Evolutionary conservation across 1,140 invertebrate genomes (phyloP), one percentile per base, ranked within the genome.

Genomic region (Drosophila paulistorum): DNA sequence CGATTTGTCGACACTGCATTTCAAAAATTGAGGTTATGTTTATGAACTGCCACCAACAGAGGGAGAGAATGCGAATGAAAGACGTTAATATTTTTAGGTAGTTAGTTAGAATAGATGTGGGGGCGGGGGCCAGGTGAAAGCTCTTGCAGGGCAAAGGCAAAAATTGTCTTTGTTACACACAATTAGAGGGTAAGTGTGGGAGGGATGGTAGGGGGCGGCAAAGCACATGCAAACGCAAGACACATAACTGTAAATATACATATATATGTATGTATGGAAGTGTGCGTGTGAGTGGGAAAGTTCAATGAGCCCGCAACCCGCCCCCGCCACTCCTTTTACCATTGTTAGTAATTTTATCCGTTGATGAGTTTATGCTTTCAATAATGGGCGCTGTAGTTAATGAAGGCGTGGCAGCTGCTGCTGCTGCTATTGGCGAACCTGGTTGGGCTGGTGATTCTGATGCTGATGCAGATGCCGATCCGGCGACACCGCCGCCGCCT

Each of bases 291-390:
- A 33, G 41, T 26, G 41, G 35, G 26, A 63, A 63, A 63, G 61
- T 45, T 63, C 55, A 58, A 58, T 58, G 55, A 58, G 41, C 61
- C 61, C n/a, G 14, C 61, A 26, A 41, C 60, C 26, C 37, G 14
- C 10, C 41, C 61, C 33, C 45, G 17, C 17, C 58, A 11, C 3
- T 45, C 61, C 61, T 48, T 79, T 91, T 90, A 91, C 90, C 90
- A 91, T 90, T 91, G 83, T 90, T 91, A 77, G 90, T 82, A 59
- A 77, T 66, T 85, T 91, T 90, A 39, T 91, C 89, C 70, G 60
- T 59, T 30, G 68, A 73, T 30, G 68, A 73, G 76, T 77, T 87
- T 54, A 86, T 76, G 59, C 75, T 80, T 59, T 91, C 90, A 37
- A 92, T 23, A 23, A 51, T 62, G 57, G 91, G 86, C 35, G 74